phyloP scores from a whole-genome alignment of 30 jellyfish, hydroid and myxozoan genomes.

The Chrysaora quinquecirrha region DNA sequence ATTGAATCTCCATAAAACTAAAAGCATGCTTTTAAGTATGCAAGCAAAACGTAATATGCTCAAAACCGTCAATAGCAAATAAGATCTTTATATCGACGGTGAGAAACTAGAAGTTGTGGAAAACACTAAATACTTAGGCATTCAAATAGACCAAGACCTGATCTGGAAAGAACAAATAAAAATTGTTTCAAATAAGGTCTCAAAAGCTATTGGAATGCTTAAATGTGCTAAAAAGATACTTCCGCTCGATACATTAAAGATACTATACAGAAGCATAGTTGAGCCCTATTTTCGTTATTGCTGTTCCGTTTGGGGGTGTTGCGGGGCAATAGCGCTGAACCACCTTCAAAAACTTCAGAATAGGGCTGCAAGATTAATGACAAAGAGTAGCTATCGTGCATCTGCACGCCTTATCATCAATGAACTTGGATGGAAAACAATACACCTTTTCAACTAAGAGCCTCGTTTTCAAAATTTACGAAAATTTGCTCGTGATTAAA shows the following conservation, averaged over 20 bases:
- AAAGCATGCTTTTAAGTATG: neutral
- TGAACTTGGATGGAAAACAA: conserved; percentile 28
- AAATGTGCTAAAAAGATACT: neutral
- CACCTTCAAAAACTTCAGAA: too few species aligned
- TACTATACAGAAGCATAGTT: too few species aligned
- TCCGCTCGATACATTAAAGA: too few species aligned
- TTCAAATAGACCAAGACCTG: neutral
- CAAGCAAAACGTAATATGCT: conserved; percentile 7
- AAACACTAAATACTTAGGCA: neutral
- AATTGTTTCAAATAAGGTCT: conserved; percentile 7
- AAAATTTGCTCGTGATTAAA: too few species aligned
- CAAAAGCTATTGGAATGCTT: neutral
- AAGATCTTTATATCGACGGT: neutral
- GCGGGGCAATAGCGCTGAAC: too few species aligned
- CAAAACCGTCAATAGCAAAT: neutral
- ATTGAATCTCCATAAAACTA: neutral
- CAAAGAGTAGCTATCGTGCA: conserved; percentile 19
- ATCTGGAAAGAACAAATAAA: conserved; percentile 16
- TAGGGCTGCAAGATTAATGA: conserved; percentile 40
- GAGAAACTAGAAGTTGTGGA: neutral
- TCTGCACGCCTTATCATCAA: neutral
- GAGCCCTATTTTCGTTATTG: too few species aligned
- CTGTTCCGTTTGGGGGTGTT: too few species aligned
- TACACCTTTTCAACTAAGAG: too few species aligned
- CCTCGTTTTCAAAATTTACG: too few species aligned